phyloP scores from a whole-genome alignment of 1,140 invertebrate species.

The Drosophila lowei region DNA sequence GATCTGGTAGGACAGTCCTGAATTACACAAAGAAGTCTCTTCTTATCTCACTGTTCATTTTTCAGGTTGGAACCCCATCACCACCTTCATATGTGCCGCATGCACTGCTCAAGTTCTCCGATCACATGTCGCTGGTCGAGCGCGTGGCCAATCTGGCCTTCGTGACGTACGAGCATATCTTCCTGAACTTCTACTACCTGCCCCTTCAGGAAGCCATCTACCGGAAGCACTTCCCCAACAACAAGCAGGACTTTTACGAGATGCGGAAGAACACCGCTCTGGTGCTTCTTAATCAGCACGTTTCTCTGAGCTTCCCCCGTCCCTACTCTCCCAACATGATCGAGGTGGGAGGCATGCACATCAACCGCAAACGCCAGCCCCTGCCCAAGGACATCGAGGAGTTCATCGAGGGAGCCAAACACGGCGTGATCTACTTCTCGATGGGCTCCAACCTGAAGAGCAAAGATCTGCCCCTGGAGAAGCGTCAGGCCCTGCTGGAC shows the following conservation, averaged over 20 bases:
- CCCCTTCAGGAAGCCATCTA: constrained; percentile 80
- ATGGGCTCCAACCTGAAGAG: constrained; percentile 86
- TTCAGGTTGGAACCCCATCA: constrained; percentile 77
- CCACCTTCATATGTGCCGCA: constrained; percentile 82
- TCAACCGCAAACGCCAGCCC: constrained; percentile 71
- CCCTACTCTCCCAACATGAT: constrained; percentile 85
- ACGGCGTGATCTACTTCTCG: constrained; percentile 86
- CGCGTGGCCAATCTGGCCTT: constrained; percentile 82
- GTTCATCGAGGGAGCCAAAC: constrained; percentile 84
- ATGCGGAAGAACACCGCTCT: constrained; percentile 83
- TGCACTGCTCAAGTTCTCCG: constrained; percentile 67
- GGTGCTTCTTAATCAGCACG: constrained; percentile 85
- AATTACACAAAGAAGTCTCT: too few species aligned
- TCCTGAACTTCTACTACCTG: constrained; percentile 51
- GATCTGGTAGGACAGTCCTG: constrained; percentile 67
- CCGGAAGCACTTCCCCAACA: constrained; percentile 78
- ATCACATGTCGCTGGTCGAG: constrained; percentile 83
- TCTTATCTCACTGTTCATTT: background rate
- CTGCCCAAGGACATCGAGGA: constrained; percentile 84
- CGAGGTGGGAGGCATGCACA: constrained; percentile 86
- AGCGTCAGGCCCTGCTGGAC: constrained; percentile 84
- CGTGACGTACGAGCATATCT: constrained; percentile 53
- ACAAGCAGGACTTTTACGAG: constrained; percentile 65
- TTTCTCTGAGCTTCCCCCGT: constrained; percentile 83
- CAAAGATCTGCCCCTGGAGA: constrained; percentile 84